phyloP scores from a whole-genome alignment of 2,888 invertebrate species.

The Chloroclysta siterata region DNA sequence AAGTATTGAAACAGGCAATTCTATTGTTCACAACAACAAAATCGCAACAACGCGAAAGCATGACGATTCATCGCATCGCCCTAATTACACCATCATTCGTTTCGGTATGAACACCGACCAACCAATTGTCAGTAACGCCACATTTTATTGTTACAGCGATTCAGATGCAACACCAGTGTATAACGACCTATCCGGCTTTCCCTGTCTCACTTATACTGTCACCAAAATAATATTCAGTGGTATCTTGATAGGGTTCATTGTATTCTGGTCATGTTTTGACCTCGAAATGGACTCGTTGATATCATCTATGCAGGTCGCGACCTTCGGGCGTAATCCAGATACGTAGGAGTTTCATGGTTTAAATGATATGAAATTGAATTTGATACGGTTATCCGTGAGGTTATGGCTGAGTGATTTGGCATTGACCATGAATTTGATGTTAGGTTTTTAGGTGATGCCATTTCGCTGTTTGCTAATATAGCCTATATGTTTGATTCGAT shows the following conservation, averaged over 20 bases:
- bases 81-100: slow-evolving; percentile 53
- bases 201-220: slow-evolving; percentile 25
- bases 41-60: slow-evolving; percentile 42
- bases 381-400: slow-evolving; percentile 52
- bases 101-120: slow-evolving; percentile 53
- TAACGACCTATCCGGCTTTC: slow-evolving; percentile 49
- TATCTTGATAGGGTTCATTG: slow-evolving; percentile 43
- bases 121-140: slow-evolving; percentile 43
- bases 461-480: background rate
- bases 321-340: slow-evolving; percentile 68
- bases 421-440: slow-evolving; percentile 27
- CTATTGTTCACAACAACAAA: slow-evolving; percentile 34
- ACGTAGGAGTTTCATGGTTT: slow-evolving; percentile 53
- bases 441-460: background rate
- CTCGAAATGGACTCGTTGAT: slow-evolving; percentile 60
- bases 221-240: slow-evolving; percentile 28
- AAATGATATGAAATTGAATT: slow-evolving; percentile 56
- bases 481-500: background rate
- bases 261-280: slow-evolving; percentile 52
- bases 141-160: slow-evolving; percentile 53
- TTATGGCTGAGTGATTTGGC: slow-evolving; percentile 37
- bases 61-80: slow-evolving; percentile 46
- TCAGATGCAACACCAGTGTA: slow-evolving; percentile 56
- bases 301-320: slow-evolving; percentile 68
- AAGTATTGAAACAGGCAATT: slow-evolving; percentile 26